Evolutionary conservation across 2,113 vertebrate genomes (phyloP).

Genomic region (Sclerurus mexicanus): DNA sequence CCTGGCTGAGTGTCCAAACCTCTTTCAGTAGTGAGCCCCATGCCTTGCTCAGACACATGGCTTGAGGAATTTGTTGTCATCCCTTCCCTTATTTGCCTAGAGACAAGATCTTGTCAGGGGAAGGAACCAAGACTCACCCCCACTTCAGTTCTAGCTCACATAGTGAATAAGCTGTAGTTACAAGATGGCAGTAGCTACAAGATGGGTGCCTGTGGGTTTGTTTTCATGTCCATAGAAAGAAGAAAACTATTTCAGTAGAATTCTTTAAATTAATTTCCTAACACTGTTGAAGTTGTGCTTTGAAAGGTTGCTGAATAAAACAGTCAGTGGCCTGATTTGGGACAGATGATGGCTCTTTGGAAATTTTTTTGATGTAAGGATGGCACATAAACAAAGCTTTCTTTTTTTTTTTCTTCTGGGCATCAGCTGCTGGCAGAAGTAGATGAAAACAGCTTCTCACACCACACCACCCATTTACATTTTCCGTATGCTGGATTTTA

Average conservation of each 20-base stretch:
- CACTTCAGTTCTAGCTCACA: not conserved
- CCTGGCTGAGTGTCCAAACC: not conserved
- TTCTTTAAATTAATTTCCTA: not conserved
- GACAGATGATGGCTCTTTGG: conserved; percentile 42
- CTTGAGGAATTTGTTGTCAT: not conserved
- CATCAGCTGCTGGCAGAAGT: conserved; percentile 49
- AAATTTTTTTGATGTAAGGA: conserved; percentile 26
- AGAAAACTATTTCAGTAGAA: not conserved
- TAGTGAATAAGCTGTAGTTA: not conserved
- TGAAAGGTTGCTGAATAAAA: not conserved
- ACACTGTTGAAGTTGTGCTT: not conserved
- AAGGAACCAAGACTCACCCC: not conserved
- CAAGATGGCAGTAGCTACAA: not conserved
- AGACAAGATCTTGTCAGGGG: fast-evolving
- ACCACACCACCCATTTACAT: conserved; percentile 2
- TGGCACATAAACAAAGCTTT: conserved; percentile 6
- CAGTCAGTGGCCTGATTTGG: not conserved
- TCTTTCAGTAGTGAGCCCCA: not conserved
- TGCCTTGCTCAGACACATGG: fast-evolving
- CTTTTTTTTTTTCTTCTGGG: conserved; percentile 48
- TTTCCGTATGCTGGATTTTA: conserved; percentile 70
- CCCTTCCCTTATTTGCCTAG: not conserved
- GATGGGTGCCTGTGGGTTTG: not conserved
- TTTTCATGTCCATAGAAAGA: not conserved
- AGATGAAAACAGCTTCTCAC: conserved; percentile 61